Base-by-base conservation (phyloP, 2,797 vertebrate genomes). In the Adelosebastes latens region DNA sequence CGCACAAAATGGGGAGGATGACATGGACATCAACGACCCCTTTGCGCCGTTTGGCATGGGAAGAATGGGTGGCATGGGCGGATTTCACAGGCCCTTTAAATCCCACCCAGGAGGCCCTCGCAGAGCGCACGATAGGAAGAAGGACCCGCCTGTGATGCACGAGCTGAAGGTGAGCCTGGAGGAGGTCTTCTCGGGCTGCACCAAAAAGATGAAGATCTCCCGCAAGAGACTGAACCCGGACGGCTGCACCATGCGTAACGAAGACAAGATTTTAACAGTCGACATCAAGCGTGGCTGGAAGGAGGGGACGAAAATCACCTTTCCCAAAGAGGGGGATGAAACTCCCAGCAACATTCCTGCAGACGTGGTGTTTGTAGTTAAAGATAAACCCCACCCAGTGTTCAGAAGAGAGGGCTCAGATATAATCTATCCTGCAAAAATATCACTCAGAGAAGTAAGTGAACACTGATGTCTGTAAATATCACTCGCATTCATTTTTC, bases 271-370 rank as follows among this genome's bases (percentile, higher is more conserved):
- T 91, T 94, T 99, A 70, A 98, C 97, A 0, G 98, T 99, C 46
- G 97, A 99, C 92, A 98, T 99, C 86, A 99, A 98, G 83, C 97
- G 96, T 10, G 99, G 99, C 34, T 99, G 99, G 99, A 99, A 99
- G 91, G 99, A 99, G 91, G 99, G 99, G 49, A 99, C 98, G 60
- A 99, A 99, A 94, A 99, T 99, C 92, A 99, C 99, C 69, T 99
- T 99, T 85, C 98, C 98, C 0, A 97, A 95, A 82, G 98, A 99
- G 94, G 98, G 99, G 0, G 99, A 99, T 67, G 98, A 99, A 95
- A 97, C 97, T 8, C 96, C 97, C 46, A 96, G 91, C 86, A 98
- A 97, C 89, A 99, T 99, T 95, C 98, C 99, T 78, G 98, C 98
- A 68, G 99, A 99, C 76, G 97, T 99, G 90, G 97, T 99, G 92